Evolutionary conservation across 2,888 invertebrate genomes (phyloP).

Genomic region (Eumacrocentrus americanus): DNA sequence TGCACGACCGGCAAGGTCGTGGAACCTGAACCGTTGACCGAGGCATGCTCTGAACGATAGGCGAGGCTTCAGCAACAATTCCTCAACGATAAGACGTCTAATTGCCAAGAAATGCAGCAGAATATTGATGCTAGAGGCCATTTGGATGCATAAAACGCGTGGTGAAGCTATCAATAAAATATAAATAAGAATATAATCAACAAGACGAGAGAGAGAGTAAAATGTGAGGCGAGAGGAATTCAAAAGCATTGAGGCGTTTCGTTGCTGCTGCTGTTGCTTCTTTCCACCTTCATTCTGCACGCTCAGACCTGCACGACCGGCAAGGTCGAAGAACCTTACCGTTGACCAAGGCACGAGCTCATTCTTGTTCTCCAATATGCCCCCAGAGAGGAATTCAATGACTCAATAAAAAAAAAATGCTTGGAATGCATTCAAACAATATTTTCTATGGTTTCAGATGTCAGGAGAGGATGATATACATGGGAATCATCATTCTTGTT

Average conservation of each 20-base stretch:
- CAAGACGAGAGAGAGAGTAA: neutral
- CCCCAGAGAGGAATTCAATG: neutral
- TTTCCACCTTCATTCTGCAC: constrained; percentile 14
- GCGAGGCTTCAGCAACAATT: too few species aligned
- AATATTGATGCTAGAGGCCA: too few species aligned
- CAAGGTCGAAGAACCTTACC: constrained; percentile 68
- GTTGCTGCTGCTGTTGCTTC: constrained; percentile 2
- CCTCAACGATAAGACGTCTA: too few species aligned
- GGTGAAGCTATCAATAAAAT: neutral
- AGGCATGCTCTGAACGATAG: constrained; percentile 14
- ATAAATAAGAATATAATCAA: neutral
- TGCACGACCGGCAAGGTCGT: constrained; percentile 56
- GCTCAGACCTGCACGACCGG: constrained; percentile 60
- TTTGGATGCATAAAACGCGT: too few species aligned
- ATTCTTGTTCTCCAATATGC: constrained; percentile 14
- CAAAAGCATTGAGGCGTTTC: neutral
- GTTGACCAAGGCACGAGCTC: constrained; percentile 29
- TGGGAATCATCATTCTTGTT: neutral
- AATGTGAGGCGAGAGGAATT: neutral
- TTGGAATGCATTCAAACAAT: constrained; percentile 3
- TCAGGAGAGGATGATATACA: neutral
- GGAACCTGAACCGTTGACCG: constrained; percentile 47
- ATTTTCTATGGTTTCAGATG: neutral
- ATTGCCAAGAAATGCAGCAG: too few species aligned
- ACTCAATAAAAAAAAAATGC: neutral